A percentile compares a stretch with the other conserved stretches of the same genome.
Evolutionary conservation across 2,113 vertebrate genomes (phyloP).

Genomic region (Oncorhynchus gorbuscha): DNA sequence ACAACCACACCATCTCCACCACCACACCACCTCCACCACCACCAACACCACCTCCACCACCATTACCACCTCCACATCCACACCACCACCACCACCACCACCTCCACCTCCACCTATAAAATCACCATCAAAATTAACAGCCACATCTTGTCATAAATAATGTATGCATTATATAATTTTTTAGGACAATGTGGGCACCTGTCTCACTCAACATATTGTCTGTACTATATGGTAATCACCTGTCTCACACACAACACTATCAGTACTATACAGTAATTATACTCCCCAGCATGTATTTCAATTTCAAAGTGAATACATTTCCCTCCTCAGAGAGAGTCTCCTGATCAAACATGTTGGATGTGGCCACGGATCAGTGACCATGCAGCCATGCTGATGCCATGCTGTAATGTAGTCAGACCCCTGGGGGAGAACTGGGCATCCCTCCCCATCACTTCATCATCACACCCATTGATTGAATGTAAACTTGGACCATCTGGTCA

Average conservation of each 20-base stretch:
- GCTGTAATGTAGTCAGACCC: conserved; percentile 14
- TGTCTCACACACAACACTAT: conserved; percentile 43
- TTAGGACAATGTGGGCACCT: too few species aligned
- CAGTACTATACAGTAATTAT: conserved; percentile 25
- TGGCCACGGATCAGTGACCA: conserved; percentile 39
- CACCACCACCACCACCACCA: too few species aligned
- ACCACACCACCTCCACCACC: too few species aligned
- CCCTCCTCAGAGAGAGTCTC: conserved; percentile 37
- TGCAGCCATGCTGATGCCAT: conserved; percentile 1
- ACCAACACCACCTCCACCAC: too few species aligned
- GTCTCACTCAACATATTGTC: too few species aligned
- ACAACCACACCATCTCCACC: too few species aligned
- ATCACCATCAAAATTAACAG: too few species aligned
- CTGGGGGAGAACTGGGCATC: conserved; percentile 39
- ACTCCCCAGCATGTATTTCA: conserved; percentile 48
- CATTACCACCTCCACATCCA: too few species aligned
- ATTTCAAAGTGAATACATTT: conserved; percentile 46
- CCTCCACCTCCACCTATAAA: too few species aligned
- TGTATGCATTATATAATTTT: too few species aligned
- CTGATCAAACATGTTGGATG: conserved; percentile 63
- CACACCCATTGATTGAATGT: conserved; percentile 53
- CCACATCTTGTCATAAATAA: too few species aligned
- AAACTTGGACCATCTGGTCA: conserved; percentile 66
- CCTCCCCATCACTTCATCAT: conserved; percentile 44
- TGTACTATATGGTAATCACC: too few species aligned